phyloP scores from a whole-genome alignment of 2,888 invertebrate genomes.

The Lasioglossum figueresi region DNA sequence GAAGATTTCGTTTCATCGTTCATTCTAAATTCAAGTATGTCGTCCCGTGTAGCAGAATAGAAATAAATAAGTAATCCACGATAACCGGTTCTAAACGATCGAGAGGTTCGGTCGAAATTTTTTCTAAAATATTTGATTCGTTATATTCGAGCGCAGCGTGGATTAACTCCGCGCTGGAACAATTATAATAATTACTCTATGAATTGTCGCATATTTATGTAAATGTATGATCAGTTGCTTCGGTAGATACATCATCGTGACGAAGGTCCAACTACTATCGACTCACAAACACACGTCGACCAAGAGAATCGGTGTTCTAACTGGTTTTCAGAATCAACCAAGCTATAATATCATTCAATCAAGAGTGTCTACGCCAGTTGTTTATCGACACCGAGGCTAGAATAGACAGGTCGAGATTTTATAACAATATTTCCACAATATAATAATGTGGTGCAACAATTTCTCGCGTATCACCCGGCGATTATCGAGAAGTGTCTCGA shows the following conservation, averaged over 20 bases:
- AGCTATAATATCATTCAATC: constrained; percentile 68
- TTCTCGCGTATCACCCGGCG: constrained; percentile 17
- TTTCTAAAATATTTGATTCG: background rate
- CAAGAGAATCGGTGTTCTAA: constrained; percentile 58
- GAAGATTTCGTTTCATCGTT: background rate
- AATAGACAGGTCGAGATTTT: constrained; percentile 27
- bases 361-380: constrained; percentile 65
- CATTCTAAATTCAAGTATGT: background rate
- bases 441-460: constrained; percentile 50
- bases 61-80: constrained; percentile 9
- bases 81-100: constrained; percentile 58
- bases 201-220: background rate
- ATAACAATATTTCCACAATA: background rate
- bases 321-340: constrained; percentile 77
- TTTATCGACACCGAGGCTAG: constrained; percentile 56
- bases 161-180: no score
- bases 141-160: background rate
- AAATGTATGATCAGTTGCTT: background rate
- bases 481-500: constrained; percentile 13
- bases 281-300: constrained; percentile 34
- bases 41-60: background rate
- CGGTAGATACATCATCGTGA: constrained; percentile 18
- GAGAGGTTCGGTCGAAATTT: background rate
- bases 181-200: background rate
- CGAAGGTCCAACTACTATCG: constrained; percentile 21